Conservation (phyloP, 2,797 vertebrate species). For the Ctenopoma kingsleyae region DNA sequence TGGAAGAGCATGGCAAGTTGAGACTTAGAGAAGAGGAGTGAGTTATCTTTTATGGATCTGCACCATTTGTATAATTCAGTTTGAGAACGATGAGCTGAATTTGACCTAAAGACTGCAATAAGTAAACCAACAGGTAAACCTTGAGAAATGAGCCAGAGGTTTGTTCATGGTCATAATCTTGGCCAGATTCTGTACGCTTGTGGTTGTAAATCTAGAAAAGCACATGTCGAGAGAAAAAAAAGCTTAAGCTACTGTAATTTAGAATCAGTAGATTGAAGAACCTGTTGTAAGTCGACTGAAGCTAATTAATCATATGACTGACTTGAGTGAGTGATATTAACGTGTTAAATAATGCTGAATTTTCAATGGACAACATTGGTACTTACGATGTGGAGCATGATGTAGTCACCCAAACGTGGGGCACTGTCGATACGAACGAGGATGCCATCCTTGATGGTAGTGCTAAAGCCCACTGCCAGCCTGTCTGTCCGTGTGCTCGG, state of each 20-base stretch:
- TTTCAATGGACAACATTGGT: not conserved
- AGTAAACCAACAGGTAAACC: not conserved
- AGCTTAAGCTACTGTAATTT: not conserved
- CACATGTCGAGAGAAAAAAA: not conserved
- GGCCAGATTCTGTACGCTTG: not conserved
- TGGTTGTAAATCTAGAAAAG: constrained; percentile 1
- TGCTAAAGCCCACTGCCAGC: constrained; percentile 96
- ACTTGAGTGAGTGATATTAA: constrained; percentile 2
- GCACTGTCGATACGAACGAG: constrained; percentile 96
- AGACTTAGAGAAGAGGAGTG: constrained; percentile 22
- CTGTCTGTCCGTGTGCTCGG: constrained; percentile 96
- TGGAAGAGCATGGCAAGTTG: constrained; percentile 25
- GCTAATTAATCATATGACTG: constrained; percentile 10
- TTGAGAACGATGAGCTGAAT: constrained; percentile 10
- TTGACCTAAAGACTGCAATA: constrained; percentile 20
- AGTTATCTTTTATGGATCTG: constrained; percentile 31
- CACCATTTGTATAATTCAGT: constrained; percentile 44
- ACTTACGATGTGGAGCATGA: constrained; percentile 98
- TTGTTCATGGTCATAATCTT: constrained; percentile 26
- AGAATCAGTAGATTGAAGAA: not conserved
- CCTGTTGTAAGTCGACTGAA: constrained; percentile 15
- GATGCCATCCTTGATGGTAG: constrained; percentile 95
- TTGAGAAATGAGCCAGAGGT: constrained; percentile 13
- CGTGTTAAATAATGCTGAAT: not conserved
- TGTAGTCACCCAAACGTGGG: constrained; percentile 94